These are phyloP conservation scores for Sphenopsis melanotis DNA, from an alignment of 2,797 vertebrate genomes.

Conservation along the genomic window DNA sequence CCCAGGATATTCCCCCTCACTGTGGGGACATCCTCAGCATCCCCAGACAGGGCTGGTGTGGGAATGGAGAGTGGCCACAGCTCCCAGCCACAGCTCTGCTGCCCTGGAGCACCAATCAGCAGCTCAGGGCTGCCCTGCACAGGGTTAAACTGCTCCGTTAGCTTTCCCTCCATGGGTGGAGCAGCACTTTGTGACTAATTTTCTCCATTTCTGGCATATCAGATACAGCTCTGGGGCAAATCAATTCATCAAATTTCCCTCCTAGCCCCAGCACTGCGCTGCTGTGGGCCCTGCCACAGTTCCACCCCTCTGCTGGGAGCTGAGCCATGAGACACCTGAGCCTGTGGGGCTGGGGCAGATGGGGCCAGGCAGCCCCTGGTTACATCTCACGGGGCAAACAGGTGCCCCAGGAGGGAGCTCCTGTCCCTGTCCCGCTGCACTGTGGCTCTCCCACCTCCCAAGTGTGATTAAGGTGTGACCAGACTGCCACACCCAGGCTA, in stretches of 20 bases:
- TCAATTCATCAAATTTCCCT: background rate
- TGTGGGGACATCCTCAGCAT: fast-evolving
- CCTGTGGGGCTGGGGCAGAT: background rate
- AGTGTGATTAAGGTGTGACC: background rate
- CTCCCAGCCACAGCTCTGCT: background rate
- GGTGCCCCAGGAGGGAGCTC: background rate
- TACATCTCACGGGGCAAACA: fast-evolving
- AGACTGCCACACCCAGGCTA: background rate
- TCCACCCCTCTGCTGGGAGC: background rate
- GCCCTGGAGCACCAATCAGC: fast-evolving
- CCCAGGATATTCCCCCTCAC: background rate
- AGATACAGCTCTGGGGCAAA: background rate
- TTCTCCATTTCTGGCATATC: background rate
- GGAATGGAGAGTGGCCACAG: background rate
- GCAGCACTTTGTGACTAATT: background rate
- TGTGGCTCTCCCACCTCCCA: background rate
- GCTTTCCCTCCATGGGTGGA: background rate
- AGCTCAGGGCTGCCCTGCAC: background rate
- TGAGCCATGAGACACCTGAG: fast-evolving
- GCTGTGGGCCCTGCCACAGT: fast-evolving
- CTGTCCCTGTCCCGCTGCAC: background rate
- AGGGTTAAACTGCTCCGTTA: background rate
- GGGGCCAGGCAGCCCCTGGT: background rate
- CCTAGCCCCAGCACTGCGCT: background rate
- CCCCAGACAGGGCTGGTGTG: background rate